Evolutionary conservation across 2,113 vertebrate species (phyloP), one percentile per base, ranked within the genome.

Genomic region (Podocnemis expansa): DNA sequence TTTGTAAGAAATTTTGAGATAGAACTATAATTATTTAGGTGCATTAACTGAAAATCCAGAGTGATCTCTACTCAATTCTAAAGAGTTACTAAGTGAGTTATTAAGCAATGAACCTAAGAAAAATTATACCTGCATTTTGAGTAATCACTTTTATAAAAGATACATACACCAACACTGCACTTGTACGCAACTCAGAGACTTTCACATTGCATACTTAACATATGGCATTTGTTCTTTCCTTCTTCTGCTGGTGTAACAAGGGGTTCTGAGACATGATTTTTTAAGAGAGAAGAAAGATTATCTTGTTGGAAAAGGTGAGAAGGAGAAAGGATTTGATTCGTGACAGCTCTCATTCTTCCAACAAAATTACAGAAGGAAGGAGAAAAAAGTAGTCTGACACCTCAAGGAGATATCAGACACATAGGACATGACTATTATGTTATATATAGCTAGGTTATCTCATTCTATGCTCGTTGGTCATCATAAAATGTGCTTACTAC

Each of bases 331-430:
- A 95, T 41, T 73, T 88, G 83, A 93, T 86, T 91, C 89, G 82
- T 87, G 88, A 90, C 43, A 43, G 41, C 80, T 89, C 70, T 67
- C 91, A 47, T 83, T 79, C 85, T 80, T 31, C 52, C 14, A 78
- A 56, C 43, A 91, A 95, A 93, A 82, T 90, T 93, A 90, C 89
- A 54, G 93, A 91, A 95, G 78, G 55, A 93, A 84, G 41, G 87
- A 88, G 88, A 94, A 90, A 55, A 88, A 90, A 95, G 78, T 63
- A 19, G 47, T 84, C 73, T 93, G 82, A 91, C 43, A 89, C 54
- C 56, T 91, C 47, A 83, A 75, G 91, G 80, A n/a, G 82, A 82
- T 90, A 89, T 91, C 80, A 94, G 95, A 85, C 60, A 87, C 45
- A 52, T 31, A 78, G 41, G 84, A 89, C 87, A 91, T 38, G n/a